Base-by-base conservation (phyloP, 2,113 vertebrate genomes). In the Erythrocercus mccallii region DNA sequence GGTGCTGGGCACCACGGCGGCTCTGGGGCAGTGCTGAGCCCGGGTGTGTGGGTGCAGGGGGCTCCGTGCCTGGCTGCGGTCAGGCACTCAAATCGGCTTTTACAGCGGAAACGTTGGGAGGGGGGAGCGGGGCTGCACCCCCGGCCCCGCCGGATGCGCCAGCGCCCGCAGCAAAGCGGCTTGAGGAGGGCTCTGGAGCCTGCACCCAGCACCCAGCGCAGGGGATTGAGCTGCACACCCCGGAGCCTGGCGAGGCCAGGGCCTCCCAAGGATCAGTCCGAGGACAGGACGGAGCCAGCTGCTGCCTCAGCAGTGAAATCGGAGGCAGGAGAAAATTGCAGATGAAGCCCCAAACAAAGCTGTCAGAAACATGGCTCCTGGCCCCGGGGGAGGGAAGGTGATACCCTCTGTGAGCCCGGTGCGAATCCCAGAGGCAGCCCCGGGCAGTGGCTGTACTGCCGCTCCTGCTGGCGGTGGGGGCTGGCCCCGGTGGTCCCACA, bases 341-440 rank as follows among this genome's bases (percentile, higher is more conserved):
- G 90, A 38, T 25, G 50, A 82, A 92, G 37, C 27, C 40, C 44
- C 48, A 81, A 95, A 72, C 88, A 93, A 88, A 84, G 84, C 87
- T 94, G 84, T 86, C 16, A 2, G 58, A 35, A 92, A 70, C 79
- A 73, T 1, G 20, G 64, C 78, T 91, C 37, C 61, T 27, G 53
- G 66, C 17, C 83, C 62, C 84, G 0, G 0, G 65, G 50, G 88
- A 57, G 69, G 92, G 51, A 90, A 92, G 23, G 33, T 0, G 51
- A 95, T 95, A 90, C 35, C 87, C 83, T 68, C 24, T 7, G 1
- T 5, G 73, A 56, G 90, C 35, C 76, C 5, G 0, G 0, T 9
- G 73, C 27, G 92, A 47, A 73, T n/a, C 37, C 19, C 57, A 37
- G 61, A 88, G 69, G 73, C 54, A 22, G 81, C 31, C 58, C 65